Evolutionary conservation across 2,888 invertebrate species (phyloP).

Genomic region (Neoscelio sp.): DNA sequence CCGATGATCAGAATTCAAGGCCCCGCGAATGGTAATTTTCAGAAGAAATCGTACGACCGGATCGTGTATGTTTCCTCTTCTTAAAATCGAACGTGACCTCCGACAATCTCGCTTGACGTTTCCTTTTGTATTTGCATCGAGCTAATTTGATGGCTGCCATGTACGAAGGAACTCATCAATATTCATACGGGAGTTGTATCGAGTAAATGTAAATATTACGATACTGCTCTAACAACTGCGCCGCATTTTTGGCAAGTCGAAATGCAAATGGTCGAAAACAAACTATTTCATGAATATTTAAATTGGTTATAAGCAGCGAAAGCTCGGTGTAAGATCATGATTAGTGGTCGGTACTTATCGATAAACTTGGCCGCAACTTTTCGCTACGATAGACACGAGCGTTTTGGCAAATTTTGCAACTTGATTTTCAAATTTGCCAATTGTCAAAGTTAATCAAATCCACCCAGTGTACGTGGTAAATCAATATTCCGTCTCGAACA

Average conservation of each 20-base stretch:
- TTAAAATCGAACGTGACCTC: too few species aligned
- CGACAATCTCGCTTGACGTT: too few species aligned
- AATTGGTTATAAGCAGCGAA: conserved; percentile 20
- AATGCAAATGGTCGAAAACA: conserved; percentile 35
- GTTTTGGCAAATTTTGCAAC: neutral
- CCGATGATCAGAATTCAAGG: conserved; percentile 5
- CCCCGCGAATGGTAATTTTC: conserved; percentile 3
- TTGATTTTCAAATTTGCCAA: too few species aligned
- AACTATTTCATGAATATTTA: conserved; percentile 40
- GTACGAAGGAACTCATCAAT: too few species aligned
- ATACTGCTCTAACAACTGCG: conserved; percentile 7
- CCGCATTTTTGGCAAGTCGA: conserved; percentile 22
- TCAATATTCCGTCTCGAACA: too few species aligned
- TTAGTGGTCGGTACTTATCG: conserved; percentile 15
- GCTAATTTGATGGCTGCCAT: conserved; percentile 33
- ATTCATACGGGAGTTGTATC: too few species aligned
- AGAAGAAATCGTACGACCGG: too few species aligned
- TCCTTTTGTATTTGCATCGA: conserved; percentile 22
- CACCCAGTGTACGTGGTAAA: too few species aligned
- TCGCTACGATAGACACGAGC: conserved; percentile 8
- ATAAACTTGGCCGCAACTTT: conserved; percentile 18
- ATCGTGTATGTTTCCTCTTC: too few species aligned
- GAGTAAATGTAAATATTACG: conserved; percentile 21
- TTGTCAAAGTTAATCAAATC: too few species aligned
- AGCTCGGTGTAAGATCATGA: conserved; percentile 10